phyloP scores from a whole-genome alignment of 1,140 invertebrate genomes.

The Galendromus occidentalis region DNA sequence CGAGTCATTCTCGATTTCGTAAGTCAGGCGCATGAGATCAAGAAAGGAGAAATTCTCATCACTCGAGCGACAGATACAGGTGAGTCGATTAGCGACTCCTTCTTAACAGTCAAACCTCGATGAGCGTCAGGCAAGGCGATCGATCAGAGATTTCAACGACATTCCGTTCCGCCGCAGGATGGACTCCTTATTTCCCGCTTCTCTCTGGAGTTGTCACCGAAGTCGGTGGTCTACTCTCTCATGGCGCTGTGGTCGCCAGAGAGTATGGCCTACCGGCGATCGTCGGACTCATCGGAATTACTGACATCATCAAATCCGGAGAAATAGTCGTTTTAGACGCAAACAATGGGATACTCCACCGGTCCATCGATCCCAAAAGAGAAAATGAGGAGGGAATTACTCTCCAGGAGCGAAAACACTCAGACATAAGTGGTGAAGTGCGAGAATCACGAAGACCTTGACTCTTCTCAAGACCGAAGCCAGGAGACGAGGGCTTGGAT shows the following conservation, averaged over 20 bases:
- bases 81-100: neutral
- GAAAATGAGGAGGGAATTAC: no score
- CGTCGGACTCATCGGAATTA: neutral
- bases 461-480: no score
- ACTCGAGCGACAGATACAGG: neutral
- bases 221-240: neutral
- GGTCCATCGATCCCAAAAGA: no score
- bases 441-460: no score
- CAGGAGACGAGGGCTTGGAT: no score
- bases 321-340: neutral
- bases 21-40: neutral
- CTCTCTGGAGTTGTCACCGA: neutral
- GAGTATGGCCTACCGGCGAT: neutral
- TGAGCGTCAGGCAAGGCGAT: no score
- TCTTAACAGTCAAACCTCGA: no score
- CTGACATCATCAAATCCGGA: neutral
- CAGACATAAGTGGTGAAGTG: no score
- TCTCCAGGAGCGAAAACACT: no score
- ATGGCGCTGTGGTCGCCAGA: neutral
- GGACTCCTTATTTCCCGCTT: constrained; percentile 4
- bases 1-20: neutral
- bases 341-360: neutral
- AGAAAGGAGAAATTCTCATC: constrained; percentile 4
- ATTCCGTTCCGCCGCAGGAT: neutral
- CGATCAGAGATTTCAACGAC: neutral